phyloP scores from a whole-genome alignment of 2,888 invertebrate species.

The Pseudococcus viburni region DNA sequence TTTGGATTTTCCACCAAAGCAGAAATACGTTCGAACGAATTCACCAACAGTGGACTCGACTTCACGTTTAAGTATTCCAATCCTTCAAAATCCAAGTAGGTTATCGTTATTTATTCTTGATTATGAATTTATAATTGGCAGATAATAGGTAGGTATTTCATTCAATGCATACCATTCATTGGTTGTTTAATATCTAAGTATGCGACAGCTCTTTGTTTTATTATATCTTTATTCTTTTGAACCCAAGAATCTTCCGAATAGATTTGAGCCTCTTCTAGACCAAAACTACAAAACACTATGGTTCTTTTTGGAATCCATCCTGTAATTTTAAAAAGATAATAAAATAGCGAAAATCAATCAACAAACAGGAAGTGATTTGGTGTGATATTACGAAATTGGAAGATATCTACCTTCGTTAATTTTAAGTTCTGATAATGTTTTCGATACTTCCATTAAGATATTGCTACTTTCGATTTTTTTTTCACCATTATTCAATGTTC shows the following conservation, averaged over 20 bases:
- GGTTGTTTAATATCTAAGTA: conserved; percentile 41
- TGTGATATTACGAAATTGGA: background rate
- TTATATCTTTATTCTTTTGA: background rate
- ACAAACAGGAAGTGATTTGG: background rate
- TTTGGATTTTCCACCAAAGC: conserved; percentile 35
- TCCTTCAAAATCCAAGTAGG: background rate
- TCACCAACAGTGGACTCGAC: background rate
- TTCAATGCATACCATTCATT: conserved; percentile 30
- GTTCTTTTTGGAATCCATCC: conserved; percentile 58
- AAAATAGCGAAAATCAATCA: background rate
- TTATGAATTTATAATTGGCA: background rate
- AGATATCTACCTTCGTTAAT: background rate
- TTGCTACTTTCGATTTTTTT: background rate
- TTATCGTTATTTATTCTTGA: background rate
- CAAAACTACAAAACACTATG: conserved; percentile 57
- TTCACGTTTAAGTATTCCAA: conserved; percentile 14
- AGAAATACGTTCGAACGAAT: background rate
- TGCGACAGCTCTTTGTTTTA: conserved; percentile 44
- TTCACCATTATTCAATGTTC: background rate
- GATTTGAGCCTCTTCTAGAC: conserved; percentile 55
- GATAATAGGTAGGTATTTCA: background rate
- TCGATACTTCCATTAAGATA: conserved; percentile 47
- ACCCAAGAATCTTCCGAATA: conserved; percentile 35
- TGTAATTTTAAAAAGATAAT: background rate
- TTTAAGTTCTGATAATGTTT: conserved; percentile 61